Conservation (phyloP, 2,888 invertebrate genomes). For the Diadegma fenestrale region DNA sequence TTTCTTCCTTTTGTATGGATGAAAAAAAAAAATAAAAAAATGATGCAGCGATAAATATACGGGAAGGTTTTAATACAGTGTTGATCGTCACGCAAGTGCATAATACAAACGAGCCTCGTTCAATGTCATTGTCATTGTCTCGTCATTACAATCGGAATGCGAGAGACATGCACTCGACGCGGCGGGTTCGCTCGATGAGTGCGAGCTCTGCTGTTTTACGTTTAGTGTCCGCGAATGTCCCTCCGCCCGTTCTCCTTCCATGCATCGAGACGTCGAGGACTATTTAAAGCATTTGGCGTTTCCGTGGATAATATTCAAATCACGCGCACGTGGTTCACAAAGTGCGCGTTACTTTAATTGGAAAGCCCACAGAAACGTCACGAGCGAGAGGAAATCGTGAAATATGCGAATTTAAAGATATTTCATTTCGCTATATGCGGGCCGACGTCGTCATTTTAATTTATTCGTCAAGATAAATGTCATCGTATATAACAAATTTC, state of each 20-base stretch:
- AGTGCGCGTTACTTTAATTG: constrained; percentile 63
- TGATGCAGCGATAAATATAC: neutral
- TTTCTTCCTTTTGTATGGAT: neutral
- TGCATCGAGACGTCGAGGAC: constrained; percentile 22
- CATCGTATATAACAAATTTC: constrained; percentile 9
- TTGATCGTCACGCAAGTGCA: constrained; percentile 49
- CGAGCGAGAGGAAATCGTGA: constrained; percentile 15
- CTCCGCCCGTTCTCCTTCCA: neutral
- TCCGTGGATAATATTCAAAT: constrained; percentile 53
- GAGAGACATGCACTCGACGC: constrained; percentile 38
- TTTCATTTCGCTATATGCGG: constrained; percentile 7
- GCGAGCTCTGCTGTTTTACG: constrained; percentile 14
- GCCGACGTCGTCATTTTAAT: constrained; percentile 15
- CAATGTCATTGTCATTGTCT: constrained; percentile 60
- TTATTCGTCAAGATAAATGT: constrained; percentile 11
- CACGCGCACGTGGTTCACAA: constrained; percentile 35
- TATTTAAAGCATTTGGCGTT: constrained; percentile 39
- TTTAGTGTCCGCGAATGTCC: neutral
- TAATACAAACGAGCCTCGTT: constrained; percentile 44
- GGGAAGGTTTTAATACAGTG: constrained; percentile 19
- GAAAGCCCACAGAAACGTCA: constrained; percentile 55
- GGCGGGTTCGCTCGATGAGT: constrained; percentile 44
- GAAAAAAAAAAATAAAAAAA: too few species aligned
- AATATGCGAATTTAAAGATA: constrained; percentile 29
- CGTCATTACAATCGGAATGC: constrained; percentile 57